These are phyloP conservation scores for Phaedon cochleariae DNA, from an alignment of 2,888 invertebrate species.

Conservation along the genomic window DNA sequence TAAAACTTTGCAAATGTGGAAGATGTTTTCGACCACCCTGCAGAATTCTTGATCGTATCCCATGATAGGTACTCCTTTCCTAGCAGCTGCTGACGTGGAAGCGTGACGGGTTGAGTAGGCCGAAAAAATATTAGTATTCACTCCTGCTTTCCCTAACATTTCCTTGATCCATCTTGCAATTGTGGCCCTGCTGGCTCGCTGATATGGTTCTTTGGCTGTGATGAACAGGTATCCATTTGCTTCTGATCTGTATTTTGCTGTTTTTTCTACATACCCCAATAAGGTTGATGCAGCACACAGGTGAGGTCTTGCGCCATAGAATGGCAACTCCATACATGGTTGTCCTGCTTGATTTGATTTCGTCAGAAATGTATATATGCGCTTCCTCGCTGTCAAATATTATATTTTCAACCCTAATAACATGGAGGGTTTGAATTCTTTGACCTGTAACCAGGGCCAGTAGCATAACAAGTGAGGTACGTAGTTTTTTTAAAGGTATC, in stretches of 20 bases:
- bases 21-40: conserved; percentile 25
- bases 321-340: conserved; percentile 27
- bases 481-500: no score
- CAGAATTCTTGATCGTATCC: conserved; percentile 22
- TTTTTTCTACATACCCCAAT: conserved; percentile 25
- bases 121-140: conserved; percentile 28
- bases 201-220: conserved; percentile 27
- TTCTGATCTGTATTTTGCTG: neutral
- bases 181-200: conserved; percentile 26
- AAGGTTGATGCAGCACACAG: conserved; percentile 35
- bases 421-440: conserved; percentile 31
- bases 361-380: neutral
- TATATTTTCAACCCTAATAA: conserved; percentile 30
- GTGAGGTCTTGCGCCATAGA: conserved; percentile 28
- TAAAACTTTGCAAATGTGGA: conserved; percentile 26
- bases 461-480: no score
- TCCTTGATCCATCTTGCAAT: conserved; percentile 39
- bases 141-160: conserved; percentile 30
- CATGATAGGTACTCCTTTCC: conserved; percentile 17
- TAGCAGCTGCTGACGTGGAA: conserved; percentile 24
- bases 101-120: conserved; percentile 30
- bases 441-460: conserved; percentile 14
- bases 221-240: conserved; percentile 15
- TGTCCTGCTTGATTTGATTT: conserved; percentile 3
- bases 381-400: neutral